Evolutionary conservation across 2,888 invertebrate species (phyloP), one percentile per base, ranked within the genome.

Genomic region (Agriopis aurantiaria): DNA sequence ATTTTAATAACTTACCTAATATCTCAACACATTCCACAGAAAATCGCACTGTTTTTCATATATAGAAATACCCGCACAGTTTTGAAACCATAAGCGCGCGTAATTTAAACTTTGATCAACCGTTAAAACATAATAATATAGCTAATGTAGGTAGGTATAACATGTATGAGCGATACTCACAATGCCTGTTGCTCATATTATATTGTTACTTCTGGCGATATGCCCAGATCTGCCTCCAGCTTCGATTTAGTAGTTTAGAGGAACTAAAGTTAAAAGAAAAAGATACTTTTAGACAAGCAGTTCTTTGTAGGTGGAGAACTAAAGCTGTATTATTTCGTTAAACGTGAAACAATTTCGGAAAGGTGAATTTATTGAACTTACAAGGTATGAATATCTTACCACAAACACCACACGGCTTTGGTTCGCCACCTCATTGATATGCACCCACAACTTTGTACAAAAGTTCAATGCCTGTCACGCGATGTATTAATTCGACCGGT

Each of bases 391-490:
- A 70, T 33, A 56, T 33, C 70, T 74, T 60, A 65, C 58, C 65
- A 48, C 55, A 71, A 68, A 58, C 65, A 57, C 46, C 58, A 63
- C 58, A 45, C 61, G 52, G 62, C 78, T 76, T 78, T 77, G 69
- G 74, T 81, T 82, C 80, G 72, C 73, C 82, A 82, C 80, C 78
- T 75, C 72, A 77, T 78, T 73, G 65, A 72, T 76, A 75, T 77
- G 74, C 80, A 81, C 77, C 80, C 83, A 88, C 90, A 91, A 90
- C 91, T 90, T 91, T 91, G 90, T 91, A 90, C 90, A 90, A 90
- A 91, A 91, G 89, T 90, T 90, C 87, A 90, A 89, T 82, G 85
- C 87, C 85, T 87, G 85, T 77, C 75, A 75, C 72, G 76, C 74
- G 66, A 65, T 60, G 65, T 49, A 60, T 57, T 40, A 58, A 65